A percentile compares a stretch with the other conserved stretches of the same genome.
phyloP scores from a whole-genome alignment of 2,888 invertebrate species.

The Drosophila cognata region DNA sequence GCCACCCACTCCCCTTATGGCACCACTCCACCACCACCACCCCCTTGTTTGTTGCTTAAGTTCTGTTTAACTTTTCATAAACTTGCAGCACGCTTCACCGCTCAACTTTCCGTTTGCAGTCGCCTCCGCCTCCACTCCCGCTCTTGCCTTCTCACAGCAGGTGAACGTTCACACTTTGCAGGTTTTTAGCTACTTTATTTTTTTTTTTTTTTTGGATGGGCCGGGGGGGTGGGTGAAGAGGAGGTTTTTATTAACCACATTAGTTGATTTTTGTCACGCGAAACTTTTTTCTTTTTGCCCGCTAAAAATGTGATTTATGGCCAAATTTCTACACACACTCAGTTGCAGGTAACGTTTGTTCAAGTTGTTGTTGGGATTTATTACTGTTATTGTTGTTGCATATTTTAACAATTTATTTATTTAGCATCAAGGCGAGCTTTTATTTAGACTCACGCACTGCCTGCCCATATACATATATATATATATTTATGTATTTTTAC shows the following conservation, averaged over 20 bases:
- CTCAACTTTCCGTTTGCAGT: slow-evolving; percentile 3
- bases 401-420: slow-evolving; percentile 76
- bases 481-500: slow-evolving; percentile 31
- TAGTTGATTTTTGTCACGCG: slow-evolving; percentile 82
- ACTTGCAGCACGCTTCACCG: slow-evolving; percentile 65
- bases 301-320: slow-evolving; percentile 72
- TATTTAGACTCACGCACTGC: slow-evolving; percentile 7
- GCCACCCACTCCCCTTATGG: background rate
- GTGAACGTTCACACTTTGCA: slow-evolving; percentile 34
- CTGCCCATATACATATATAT: slow-evolving; percentile 4
- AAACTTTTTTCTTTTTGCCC: slow-evolving; percentile 52
- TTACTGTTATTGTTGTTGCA: slow-evolving; percentile 41
- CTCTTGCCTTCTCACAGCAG: background rate
- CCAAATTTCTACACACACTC: slow-evolving; percentile 70
- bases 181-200: slow-evolving; percentile 44
- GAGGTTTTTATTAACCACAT: slow-evolving; percentile 73
- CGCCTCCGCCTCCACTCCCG: background rate
- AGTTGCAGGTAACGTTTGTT: slow-evolving; percentile 30
- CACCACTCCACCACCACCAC: too few species aligned
- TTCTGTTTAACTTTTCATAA: slow-evolving; percentile 79
- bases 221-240: too few species aligned
- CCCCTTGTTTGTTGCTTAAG: slow-evolving; percentile 70
- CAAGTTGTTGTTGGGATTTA: slow-evolving; percentile 1
- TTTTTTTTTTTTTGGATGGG: slow-evolving; percentile 2
- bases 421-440: slow-evolving; percentile 52